These are phyloP conservation scores for Polyodon spathula DNA, from an alignment of 2,113 vertebrate species.

Conservation along the genomic window DNA sequence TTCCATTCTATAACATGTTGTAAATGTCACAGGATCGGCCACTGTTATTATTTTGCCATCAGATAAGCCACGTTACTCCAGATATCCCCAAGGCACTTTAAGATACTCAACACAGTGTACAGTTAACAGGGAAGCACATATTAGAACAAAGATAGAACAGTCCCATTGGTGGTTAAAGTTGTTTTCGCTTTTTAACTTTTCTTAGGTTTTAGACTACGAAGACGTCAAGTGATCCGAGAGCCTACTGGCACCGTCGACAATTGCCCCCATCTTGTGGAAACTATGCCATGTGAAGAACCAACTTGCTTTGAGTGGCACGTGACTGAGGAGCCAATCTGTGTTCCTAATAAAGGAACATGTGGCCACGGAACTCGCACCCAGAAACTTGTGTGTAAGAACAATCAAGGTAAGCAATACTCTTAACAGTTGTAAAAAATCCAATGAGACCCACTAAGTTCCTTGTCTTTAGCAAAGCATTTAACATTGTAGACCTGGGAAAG, in stretches of 20 bases:
- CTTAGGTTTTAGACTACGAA: conserved; percentile 75
- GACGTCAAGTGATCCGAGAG: conserved; percentile 62
- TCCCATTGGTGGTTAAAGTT: background rate
- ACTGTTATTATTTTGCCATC: too few relatives aligned
- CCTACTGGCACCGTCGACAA: conserved; percentile 33
- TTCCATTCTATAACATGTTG: too few relatives aligned
- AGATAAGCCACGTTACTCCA: too few relatives aligned
- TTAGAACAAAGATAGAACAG: too few relatives aligned
- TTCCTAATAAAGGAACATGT: conserved; percentile 50
- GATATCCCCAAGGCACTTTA: too few relatives aligned
- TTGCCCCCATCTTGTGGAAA: conserved; percentile 77
- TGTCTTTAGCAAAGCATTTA: too few relatives aligned
- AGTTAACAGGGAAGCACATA: too few relatives aligned
- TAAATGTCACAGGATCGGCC: too few relatives aligned
- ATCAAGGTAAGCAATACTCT: conserved; percentile 39
- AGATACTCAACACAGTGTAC: too few relatives aligned
- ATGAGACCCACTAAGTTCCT: too few relatives aligned
- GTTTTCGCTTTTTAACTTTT: conserved; percentile 15
- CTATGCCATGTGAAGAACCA: conserved; percentile 77
- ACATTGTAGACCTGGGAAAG: too few relatives aligned
- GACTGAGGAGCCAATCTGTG: conserved; percentile 53
- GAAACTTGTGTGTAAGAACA: conserved; percentile 45
- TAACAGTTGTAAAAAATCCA: conserved; percentile 29
- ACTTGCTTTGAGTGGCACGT: conserved; percentile 69
- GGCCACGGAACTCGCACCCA: conserved; percentile 50